Evolutionary conservation across 2,797 vertebrate genomes (phyloP).

Genomic region (Phoebastria nigripes): DNA sequence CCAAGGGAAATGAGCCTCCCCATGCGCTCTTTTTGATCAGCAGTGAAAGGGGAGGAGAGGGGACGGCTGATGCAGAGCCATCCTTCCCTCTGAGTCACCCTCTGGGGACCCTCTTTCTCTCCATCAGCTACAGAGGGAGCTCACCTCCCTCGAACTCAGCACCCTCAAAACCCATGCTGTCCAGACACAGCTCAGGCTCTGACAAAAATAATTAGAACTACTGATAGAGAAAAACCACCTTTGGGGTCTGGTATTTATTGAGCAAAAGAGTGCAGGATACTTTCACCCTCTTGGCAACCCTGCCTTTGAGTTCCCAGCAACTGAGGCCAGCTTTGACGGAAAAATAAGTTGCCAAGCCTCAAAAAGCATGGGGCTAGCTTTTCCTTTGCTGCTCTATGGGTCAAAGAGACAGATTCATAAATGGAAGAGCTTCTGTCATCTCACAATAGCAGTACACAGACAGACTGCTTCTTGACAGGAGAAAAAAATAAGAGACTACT

Average conservation of each 20-base stretch:
- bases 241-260: neutral
- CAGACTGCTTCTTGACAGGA: neutral
- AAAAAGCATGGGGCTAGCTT: neutral
- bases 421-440: constrained; percentile 18
- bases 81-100: neutral
- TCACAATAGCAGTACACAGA: neutral
- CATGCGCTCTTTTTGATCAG: neutral
- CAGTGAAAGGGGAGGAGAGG: neutral
- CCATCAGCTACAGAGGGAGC: neutral
- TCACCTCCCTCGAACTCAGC: neutral
- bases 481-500: neutral
- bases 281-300: neutral
- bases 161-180: neutral
- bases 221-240: neutral
- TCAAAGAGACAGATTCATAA: constrained; percentile 4
- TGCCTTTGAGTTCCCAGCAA: neutral
- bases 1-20: neutral
- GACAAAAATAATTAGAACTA: neutral
- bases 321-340: constrained; percentile 26
- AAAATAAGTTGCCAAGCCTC: neutral
- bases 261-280: neutral
- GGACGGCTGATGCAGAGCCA: neutral
- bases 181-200: neutral
- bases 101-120: neutral
- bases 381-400: neutral